Evolutionary conservation across 2,888 invertebrate genomes (phyloP).

Genomic region (Ommatoiulus sabulosus): DNA sequence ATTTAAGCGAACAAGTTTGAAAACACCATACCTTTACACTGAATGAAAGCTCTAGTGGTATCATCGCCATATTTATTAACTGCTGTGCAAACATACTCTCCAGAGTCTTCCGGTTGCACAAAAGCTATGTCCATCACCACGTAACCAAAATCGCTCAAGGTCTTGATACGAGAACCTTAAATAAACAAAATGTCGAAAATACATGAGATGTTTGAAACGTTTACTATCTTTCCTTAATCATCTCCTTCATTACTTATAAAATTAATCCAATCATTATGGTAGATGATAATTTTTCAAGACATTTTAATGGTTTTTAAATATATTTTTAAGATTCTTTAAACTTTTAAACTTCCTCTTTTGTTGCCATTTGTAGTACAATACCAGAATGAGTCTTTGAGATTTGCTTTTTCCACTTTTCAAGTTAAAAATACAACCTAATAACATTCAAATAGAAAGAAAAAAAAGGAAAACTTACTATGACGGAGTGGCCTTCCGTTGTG

Average conservation of each 20-base stretch:
- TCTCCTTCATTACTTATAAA: no score
- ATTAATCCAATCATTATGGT: no score
- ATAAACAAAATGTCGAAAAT: conserved; percentile 25
- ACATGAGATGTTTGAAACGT: no score
- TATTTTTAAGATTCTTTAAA: no score
- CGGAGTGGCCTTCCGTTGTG: conserved; percentile 91
- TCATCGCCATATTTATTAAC: conserved; percentile 90
- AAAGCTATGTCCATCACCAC: conserved; percentile 95
- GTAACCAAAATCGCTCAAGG: conserved; percentile 94
- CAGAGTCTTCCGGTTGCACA: conserved; percentile 90
- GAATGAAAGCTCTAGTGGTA: conserved; percentile 85
- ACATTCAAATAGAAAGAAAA: conserved; percentile 3
- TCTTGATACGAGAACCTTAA: conserved; percentile 82
- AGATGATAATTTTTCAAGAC: no score
- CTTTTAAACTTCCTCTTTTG: no score
- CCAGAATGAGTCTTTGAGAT: no score
- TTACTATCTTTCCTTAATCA: no score
- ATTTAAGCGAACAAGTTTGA: not conserved
- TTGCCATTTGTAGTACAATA: no score
- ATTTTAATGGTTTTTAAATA: no score
- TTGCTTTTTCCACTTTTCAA: no score
- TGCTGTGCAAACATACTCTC: conserved; percentile 93
- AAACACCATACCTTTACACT: conserved; percentile 70
- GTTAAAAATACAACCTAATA: no score
- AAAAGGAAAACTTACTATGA: conserved; percentile 69